Evolutionary conservation across 1,140 invertebrate species (phyloP).

Genomic region (Drosophila takahashii): DNA sequence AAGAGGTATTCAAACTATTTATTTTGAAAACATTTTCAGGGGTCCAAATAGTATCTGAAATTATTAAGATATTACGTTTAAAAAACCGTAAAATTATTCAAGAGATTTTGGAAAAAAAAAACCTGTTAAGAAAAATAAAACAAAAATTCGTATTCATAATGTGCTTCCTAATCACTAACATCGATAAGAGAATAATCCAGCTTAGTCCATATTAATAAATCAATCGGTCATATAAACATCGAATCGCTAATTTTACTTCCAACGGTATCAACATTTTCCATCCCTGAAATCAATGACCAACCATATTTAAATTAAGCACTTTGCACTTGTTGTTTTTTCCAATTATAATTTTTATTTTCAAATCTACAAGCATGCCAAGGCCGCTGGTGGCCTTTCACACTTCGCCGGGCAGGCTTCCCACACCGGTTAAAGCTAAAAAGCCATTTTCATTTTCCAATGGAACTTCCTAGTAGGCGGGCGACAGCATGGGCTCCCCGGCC

Average conservation of each 20-base stretch:
- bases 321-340: conserved; percentile 4
- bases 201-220: neutral
- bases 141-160: too few relatives aligned
- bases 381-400: conserved; percentile 34
- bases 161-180: too few relatives aligned
- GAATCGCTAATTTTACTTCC: too few relatives aligned
- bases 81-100: too few relatives aligned
- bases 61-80: too few relatives aligned
- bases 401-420: conserved; percentile 1
- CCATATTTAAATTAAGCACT: conserved; percentile 12
- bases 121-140: too few relatives aligned
- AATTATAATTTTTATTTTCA: conserved; percentile 37
- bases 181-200: neutral
- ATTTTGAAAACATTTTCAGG: too few relatives aligned
- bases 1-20: too few relatives aligned
- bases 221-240: neutral
- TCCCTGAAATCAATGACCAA: neutral
- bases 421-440: neutral
- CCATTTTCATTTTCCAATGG: conserved; percentile 4
- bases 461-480: conserved; percentile 84
- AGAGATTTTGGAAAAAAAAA: neutral
- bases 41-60: too few relatives aligned
- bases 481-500: conserved; percentile 88
- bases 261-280: neutral
- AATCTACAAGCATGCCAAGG: conserved; percentile 33